A percentile compares a stretch with the other conserved stretches of the same genome.
These are phyloP conservation scores for Picus viridis DNA, from an alignment of 2,797 vertebrate genomes.

Conservation along the genomic window DNA sequence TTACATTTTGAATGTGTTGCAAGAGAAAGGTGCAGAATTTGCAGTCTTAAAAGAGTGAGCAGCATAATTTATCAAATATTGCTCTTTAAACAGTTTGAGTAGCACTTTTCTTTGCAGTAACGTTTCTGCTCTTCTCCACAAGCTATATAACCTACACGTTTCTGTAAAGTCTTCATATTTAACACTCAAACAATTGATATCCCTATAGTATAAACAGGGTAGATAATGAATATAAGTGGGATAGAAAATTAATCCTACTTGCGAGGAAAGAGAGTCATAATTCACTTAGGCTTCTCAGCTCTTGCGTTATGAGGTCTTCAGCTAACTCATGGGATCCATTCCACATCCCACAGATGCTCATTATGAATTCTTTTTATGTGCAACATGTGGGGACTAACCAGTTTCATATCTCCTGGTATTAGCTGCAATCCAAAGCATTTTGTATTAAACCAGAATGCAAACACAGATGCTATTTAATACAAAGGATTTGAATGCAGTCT, in stretches of 20 bases:
- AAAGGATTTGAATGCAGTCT: constrained; percentile 64
- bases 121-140: neutral
- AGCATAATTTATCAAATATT: constrained; percentile 16
- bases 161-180: constrained; percentile 62
- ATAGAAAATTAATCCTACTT: constrained; percentile 76
- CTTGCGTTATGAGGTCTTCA: constrained; percentile 78
- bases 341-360: constrained; percentile 81
- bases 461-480: constrained; percentile 81
- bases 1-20: constrained; percentile 51
- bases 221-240: constrained; percentile 75
- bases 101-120: constrained; percentile 10
- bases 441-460: constrained; percentile 84
- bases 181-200: constrained; percentile 71
- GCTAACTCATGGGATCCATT: constrained; percentile 77
- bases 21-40: constrained; percentile 10
- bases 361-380: constrained; percentile 84
- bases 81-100: constrained; percentile 49
- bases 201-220: constrained; percentile 74
- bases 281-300: constrained; percentile 78
- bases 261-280: constrained; percentile 75
- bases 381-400: constrained; percentile 84
- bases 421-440: constrained; percentile 82
- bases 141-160: constrained; percentile 55
- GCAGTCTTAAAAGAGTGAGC: constrained; percentile 10
- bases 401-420: constrained; percentile 83